Evolutionary conservation across 2,888 invertebrate genomes (phyloP).

Genomic region (Xylocampa areola): DNA sequence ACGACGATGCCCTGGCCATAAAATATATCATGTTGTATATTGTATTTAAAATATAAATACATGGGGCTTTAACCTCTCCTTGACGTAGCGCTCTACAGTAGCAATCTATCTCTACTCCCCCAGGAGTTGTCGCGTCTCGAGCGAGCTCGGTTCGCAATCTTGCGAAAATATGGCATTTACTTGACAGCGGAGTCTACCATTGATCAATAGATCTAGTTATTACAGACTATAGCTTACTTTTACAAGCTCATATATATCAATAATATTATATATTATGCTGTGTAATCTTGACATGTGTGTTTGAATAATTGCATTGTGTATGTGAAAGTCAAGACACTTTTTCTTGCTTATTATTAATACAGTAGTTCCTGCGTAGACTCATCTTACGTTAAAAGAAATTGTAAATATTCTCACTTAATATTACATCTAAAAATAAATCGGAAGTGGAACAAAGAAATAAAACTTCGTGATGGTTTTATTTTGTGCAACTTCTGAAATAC

Average conservation of each 20-base stretch:
- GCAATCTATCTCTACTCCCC: constrained; percentile 76
- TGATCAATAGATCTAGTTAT: constrained; percentile 49
- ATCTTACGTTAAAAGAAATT: constrained; percentile 12
- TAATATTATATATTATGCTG: constrained; percentile 1
- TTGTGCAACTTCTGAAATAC: constrained; percentile 33
- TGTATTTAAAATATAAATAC: constrained; percentile 64
- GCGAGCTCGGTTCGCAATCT: constrained; percentile 63
- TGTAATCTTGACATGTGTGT: no score
- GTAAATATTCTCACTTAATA: constrained; percentile 13
- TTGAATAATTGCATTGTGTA: no score
- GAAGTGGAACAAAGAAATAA: constrained; percentile 34
- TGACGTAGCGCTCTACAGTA: constrained; percentile 68
- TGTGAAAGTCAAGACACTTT: constrained; percentile 34
- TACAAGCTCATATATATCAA: constrained; percentile 23
- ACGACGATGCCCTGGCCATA: constrained; percentile 22
- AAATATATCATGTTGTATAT: constrained; percentile 35
- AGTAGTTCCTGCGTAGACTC: constrained; percentile 15
- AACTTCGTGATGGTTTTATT: constrained; percentile 18
- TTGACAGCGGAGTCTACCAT: constrained; percentile 56
- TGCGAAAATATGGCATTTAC: constrained; percentile 73
- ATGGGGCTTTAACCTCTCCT: constrained; percentile 67
- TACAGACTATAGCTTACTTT: constrained; percentile 39
- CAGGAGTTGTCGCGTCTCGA: constrained; percentile 68
- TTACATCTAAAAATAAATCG: constrained; percentile 9
- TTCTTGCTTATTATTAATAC: constrained; percentile 20